Base-by-base conservation (phyloP, 2,113 vertebrate genomes). In the Corydoras sp. region DNA sequence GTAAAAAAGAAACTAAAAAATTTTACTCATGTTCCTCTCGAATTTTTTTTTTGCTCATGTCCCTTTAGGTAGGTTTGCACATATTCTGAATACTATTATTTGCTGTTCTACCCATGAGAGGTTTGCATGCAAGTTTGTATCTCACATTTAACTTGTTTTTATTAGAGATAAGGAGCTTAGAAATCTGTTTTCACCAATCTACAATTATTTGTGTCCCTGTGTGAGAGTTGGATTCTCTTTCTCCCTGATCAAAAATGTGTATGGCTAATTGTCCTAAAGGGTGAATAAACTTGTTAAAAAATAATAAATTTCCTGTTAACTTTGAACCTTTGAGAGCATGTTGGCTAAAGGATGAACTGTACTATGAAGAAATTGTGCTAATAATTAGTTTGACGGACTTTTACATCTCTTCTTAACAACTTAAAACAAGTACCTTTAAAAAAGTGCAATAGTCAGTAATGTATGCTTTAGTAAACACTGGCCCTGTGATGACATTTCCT, bases 291-390 rank as follows among this genome's bases (percentile, higher is more conserved):
- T 65, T 68, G 50, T 49, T 65, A 58, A 65, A 18, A 13, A 13
- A 8, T 3, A 58, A 55, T 11, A 62, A 30, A 29, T 67, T 62
- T 24, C 54, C 58, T 68, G 30, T 56, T 65, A 30, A 68, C 7
- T 68, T 49, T 9, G 58, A 32, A 62, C 58, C 65, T 55, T 18
- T 48, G 66, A 61, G 62, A 65, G 3, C 10, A 49, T n/a, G 49
- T 58, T 64, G 62, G 66, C 76, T 70, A 71, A 35, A 50, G 50
- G 65, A 49, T 65, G 32, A 50, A 65, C 66, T 60, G 32, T 58
- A 65, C 66, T 60, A 64, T 50, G 49, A 72, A 71, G 68, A 18
- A 69, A 73, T 69, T 77, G 50, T 50, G 7, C 71, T 43, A 61
- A 49, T 70, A 65, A 65, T 24, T 24, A 24, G 18, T 24, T 24